Conservation (phyloP, 2,888 invertebrate species). For the Watsonalla binaria region DNA sequence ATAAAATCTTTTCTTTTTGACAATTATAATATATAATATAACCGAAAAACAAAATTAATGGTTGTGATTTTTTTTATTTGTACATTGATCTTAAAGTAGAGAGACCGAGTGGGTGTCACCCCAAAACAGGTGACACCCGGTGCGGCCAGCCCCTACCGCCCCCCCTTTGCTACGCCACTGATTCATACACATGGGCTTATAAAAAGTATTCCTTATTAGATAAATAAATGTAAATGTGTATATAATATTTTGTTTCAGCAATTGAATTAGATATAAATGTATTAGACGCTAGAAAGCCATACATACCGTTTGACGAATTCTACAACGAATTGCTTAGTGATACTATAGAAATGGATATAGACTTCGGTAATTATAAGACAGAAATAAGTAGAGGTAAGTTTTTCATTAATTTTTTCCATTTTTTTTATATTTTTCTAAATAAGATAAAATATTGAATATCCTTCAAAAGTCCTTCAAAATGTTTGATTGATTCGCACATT, state of each 20-base stretch:
- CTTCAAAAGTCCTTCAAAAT: neutral
- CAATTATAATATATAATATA: too few relatives aligned
- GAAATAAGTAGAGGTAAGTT: constrained; percentile 73
- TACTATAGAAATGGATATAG: constrained; percentile 95
- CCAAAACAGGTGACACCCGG: too few relatives aligned
- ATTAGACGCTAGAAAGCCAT: constrained; percentile 89
- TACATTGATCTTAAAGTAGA: too few relatives aligned
- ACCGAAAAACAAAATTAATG: too few relatives aligned
- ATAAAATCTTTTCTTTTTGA: too few relatives aligned
- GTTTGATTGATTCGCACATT: too few relatives aligned
- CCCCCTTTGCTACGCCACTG: too few relatives aligned
- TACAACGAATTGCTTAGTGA: constrained; percentile 97
- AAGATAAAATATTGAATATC: neutral
- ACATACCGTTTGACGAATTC: constrained; percentile 92
- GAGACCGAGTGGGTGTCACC: too few relatives aligned
- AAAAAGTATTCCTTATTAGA: too few relatives aligned
- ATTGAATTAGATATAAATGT: constrained; percentile 86
- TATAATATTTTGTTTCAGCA: constrained; percentile 67
- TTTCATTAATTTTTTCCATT: constrained; percentile 23
- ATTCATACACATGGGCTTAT: neutral
- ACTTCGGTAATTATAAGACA: constrained; percentile 93
- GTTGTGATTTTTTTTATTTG: too few relatives aligned
- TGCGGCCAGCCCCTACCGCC: too few relatives aligned
- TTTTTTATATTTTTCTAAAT: neutral
- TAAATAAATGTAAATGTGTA: too few relatives aligned